phyloP scores from a whole-genome alignment of 2,888 invertebrate species.

The Nebria salina region DNA sequence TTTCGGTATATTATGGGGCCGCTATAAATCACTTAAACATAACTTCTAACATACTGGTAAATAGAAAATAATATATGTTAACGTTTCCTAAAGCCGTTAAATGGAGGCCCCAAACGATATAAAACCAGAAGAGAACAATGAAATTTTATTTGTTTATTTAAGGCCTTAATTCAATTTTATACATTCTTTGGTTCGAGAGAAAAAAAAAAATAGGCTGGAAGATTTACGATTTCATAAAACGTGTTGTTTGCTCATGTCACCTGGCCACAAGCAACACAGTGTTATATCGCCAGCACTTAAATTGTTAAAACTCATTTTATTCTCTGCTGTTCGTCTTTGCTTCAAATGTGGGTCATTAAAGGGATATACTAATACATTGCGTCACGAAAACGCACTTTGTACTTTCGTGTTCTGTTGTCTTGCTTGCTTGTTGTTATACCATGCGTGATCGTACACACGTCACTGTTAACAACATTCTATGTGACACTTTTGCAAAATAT shows the following conservation, averaged over 20 bases:
- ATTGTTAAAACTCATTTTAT: constrained; percentile 29
- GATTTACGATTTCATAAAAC: constrained; percentile 44
- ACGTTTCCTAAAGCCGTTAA: constrained; percentile 20
- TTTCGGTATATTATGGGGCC: constrained; percentile 17
- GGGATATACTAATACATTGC: constrained; percentile 27
- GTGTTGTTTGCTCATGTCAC: constrained; percentile 40
- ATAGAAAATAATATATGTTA: constrained; percentile 24
- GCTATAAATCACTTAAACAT: constrained; percentile 35
- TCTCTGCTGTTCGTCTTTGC: constrained; percentile 35
- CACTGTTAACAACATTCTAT: constrained; percentile 12
- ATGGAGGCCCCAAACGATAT: neutral
- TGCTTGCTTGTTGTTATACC: constrained; percentile 1
- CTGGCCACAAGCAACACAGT: constrained; percentile 27
- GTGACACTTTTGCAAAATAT: neutral
- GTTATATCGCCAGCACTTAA: constrained; percentile 4
- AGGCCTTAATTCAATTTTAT: constrained; percentile 44
- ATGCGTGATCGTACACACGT: constrained; percentile 34
- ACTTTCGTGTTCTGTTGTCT: neutral
- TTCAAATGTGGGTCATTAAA: constrained; percentile 46
- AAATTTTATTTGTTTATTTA: constrained; percentile 42
- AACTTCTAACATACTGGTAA: constrained; percentile 21
- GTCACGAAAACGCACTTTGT: constrained; percentile 10
- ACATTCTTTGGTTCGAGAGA: constrained; percentile 29
- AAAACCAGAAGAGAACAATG: constrained; percentile 30
- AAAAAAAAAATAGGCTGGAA: neutral